phyloP scores from a whole-genome alignment of 2,797 vertebrate genomes.

The Rhabdophis nuchalis region DNA sequence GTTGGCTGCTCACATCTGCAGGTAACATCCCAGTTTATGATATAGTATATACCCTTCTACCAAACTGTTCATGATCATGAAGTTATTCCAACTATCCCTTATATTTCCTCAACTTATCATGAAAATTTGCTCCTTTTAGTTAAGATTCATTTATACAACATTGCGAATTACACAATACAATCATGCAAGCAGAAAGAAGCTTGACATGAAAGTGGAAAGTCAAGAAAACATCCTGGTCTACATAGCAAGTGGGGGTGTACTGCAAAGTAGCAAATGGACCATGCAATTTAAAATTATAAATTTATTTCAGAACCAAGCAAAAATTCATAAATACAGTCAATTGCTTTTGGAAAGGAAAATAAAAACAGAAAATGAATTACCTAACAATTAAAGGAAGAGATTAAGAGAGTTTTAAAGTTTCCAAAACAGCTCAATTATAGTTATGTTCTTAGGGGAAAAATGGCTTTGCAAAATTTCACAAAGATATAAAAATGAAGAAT shows the following conservation, averaged over 20 bases:
- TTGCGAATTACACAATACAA: not conserved
- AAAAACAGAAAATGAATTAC: not conserved
- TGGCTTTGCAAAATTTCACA: not conserved
- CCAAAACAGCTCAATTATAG: not conserved
- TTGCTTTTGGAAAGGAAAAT: not conserved
- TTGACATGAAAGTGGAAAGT: not conserved
- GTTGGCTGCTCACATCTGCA: not conserved
- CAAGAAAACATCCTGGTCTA: not conserved
- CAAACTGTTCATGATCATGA: not conserved
- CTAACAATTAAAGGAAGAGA: not conserved
- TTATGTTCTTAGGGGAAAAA: not conserved
- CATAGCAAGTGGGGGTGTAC: not conserved
- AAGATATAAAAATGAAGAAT: not conserved
- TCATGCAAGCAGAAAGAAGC: not conserved
- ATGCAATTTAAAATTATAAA: not conserved
- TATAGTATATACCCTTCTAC: not conserved
- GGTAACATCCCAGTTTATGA: not conserved
- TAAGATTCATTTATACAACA: not conserved
- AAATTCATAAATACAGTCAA: not conserved
- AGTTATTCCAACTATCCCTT: not conserved
- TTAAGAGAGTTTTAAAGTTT: not conserved
- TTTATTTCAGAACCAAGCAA: not conserved
- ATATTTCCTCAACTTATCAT: not conserved
- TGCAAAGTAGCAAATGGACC: not conserved
- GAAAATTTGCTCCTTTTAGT: not conserved